A percentile compares a stretch with the other conserved stretches of the same genome.
phyloP scores from a whole-genome alignment of 2,113 vertebrate genomes.

The Callithrix jacchus region DNA sequence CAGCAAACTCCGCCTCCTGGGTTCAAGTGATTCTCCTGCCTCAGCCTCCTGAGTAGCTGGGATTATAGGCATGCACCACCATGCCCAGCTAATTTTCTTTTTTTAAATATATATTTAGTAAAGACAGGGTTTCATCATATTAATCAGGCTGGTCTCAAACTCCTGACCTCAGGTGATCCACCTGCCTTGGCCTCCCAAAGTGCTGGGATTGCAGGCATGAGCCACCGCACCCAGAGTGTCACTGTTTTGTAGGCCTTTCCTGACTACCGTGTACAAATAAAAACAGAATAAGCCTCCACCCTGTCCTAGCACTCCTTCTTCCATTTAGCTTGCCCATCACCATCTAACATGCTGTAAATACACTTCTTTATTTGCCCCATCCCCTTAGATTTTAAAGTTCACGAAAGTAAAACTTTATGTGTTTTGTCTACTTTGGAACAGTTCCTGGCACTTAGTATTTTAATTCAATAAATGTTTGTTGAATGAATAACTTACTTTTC shows the following conservation, averaged over 20 bases:
- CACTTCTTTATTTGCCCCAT: not conserved
- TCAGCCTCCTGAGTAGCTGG: no score
- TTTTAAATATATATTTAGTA: no score
- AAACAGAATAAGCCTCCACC: not conserved
- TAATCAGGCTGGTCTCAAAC: no score
- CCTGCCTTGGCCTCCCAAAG: no score
- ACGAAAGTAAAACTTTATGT: not conserved
- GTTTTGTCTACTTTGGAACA: not conserved
- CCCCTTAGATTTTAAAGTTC: not conserved
- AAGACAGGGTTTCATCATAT: no score
- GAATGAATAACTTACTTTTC: slow-evolving; percentile 57
- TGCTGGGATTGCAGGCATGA: no score
- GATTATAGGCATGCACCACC: no score
- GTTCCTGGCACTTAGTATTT: not conserved
- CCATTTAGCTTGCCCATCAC: not conserved
- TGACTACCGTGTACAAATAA: not conserved
- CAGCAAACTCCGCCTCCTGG: no score
- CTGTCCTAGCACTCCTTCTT: not conserved
- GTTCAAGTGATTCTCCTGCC: no score
- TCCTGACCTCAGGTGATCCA: no score
- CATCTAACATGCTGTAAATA: not conserved
- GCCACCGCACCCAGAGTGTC: no score
- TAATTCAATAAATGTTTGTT: slow-evolving; percentile 49
- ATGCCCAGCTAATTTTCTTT: no score
- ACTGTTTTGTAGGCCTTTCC: not conserved